A percentile compares a stretch with the other conserved stretches of the same genome.
These are phyloP conservation scores for Drosophila trapezifrons DNA, from an alignment of 1,140 invertebrate genomes.

Conservation along the genomic window DNA sequence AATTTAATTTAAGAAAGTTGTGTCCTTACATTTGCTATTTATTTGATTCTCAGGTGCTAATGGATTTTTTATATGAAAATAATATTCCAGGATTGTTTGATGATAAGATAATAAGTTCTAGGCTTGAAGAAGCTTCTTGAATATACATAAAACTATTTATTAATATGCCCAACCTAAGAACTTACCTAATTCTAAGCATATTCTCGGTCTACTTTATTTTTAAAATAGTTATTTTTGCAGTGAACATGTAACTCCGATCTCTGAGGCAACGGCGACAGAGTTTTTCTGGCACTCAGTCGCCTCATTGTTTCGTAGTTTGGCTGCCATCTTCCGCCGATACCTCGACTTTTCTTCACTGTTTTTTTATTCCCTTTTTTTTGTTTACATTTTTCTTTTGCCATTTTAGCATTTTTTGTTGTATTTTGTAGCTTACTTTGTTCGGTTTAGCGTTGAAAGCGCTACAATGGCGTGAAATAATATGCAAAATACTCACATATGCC, in stretches of 20 bases:
- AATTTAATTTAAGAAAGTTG: neutral
- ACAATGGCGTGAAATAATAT: conserved; percentile 82
- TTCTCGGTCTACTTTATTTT: too few relatives aligned
- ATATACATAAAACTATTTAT: too few relatives aligned
- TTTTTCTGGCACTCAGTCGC: conserved; percentile 76
- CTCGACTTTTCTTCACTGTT: conserved; percentile 13
- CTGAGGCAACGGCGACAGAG: conserved; percentile 58
- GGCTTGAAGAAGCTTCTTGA: too few relatives aligned
- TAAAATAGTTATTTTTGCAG: neutral
- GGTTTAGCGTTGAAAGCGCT: conserved; percentile 68
- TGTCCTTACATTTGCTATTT: too few relatives aligned
- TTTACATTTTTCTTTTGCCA: too few relatives aligned
- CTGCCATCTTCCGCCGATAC: conserved; percentile 27
- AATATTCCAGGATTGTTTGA: too few relatives aligned
- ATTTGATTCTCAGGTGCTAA: too few relatives aligned
- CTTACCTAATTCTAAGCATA: neutral
- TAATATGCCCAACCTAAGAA: too few relatives aligned
- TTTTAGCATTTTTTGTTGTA: conserved; percentile 12
- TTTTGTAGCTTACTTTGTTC: conserved; percentile 38
- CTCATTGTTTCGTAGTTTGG: conserved; percentile 72
- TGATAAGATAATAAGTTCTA: too few relatives aligned
- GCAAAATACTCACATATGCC: conserved; percentile 68
- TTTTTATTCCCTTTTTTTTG: neutral
- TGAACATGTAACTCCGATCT: conserved; percentile 13
- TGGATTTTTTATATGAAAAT: too few relatives aligned